A percentile compares a stretch with the other conserved stretches of the same genome.
Evolutionary conservation across 2,888 invertebrate genomes (phyloP).

Genomic region (Reticulitermes lucifugus): DNA sequence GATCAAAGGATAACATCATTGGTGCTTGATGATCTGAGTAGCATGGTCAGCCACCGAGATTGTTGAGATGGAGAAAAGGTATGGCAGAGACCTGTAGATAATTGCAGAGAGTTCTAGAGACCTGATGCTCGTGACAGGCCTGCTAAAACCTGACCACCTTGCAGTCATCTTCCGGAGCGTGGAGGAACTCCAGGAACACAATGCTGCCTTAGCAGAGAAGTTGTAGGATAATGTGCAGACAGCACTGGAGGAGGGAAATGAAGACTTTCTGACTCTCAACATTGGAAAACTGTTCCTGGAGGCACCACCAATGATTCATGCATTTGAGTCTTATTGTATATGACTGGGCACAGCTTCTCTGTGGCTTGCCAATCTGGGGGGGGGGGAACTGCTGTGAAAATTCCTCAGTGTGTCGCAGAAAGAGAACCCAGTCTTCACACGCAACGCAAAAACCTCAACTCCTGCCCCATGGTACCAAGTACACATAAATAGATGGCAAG

Average conservation of each 20-base stretch:
- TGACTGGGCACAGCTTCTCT: conserved; percentile 68
- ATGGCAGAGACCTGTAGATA: conserved; percentile 92
- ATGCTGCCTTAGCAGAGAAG: conserved; percentile 86
- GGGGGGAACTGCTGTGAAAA: no score
- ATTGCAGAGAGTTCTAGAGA: conserved; percentile 93
- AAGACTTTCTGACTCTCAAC: conserved; percentile 87
- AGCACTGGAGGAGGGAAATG: conserved; percentile 71
- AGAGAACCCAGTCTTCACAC: no score
- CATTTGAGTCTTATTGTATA: conserved; percentile 95
- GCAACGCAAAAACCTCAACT: no score
- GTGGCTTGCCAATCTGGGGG: no score
- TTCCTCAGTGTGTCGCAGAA: no score
- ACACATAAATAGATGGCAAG: no score
- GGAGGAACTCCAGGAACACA: conserved; percentile 90
- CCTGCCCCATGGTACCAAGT: no score
- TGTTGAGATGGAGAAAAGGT: conserved; percentile 95
- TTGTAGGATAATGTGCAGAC: conserved; percentile 89
- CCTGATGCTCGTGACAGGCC: conserved; percentile 92
- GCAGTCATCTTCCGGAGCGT: conserved; percentile 93
- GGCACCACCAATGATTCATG: conserved; percentile 91
- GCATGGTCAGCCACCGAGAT: conserved; percentile 80
- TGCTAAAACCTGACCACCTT: conserved; percentile 83
- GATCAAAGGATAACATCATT: no score
- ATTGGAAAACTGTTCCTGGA: conserved; percentile 92
- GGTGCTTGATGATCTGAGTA: no score